Base-by-base conservation (phyloP, 2,888 invertebrate genomes). In the Heliconius cydno region DNA sequence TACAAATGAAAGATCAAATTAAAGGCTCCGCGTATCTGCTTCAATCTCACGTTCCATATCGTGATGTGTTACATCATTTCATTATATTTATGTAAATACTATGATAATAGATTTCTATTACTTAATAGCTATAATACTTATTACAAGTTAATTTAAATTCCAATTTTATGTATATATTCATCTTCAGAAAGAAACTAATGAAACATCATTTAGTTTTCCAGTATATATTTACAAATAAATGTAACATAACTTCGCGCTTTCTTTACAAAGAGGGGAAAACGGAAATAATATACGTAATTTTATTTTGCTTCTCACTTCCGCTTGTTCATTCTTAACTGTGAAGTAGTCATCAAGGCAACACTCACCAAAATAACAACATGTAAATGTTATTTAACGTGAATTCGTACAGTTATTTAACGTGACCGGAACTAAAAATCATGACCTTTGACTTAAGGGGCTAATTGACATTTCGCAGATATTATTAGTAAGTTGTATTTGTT, bases 1-100 rank as follows among this genome's bases (percentile, higher is more conserved):
- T 57, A 57, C 57, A 15, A 73, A 73, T 34, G 57, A 73, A 73
- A 30, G 30, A 73, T 73, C 57, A 73, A 73, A 73, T 73, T 73
- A 34, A 73, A 73, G 57, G 57, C 30, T 60, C 38, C 7, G 34
- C 60, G 30, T 73, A 73, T 73, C 73, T n/a, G 15, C 25, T 60
- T 73, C n/a, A 7, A 73, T 34, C 73, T 73, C 73, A 73, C 73
- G 73, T 60, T 72, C 25, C 34, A 10, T 34, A 38, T 38, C n/a
- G n/a, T 60, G 34, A 60, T 60, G 34, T 4, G n/a, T 73, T 73
- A 38, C 73, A 60, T 73, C 60, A 73, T 25, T 38, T 60, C 15
- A 34, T 41, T 34, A n/a, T 34, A 13, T 60, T 60, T 73, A 34
- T 34, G 34, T n/a, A 25, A 73, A 60, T 73, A 6, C 22, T 22